Conservation (phyloP, 1,140 invertebrate species). For the Solenopsis invicta region DNA sequence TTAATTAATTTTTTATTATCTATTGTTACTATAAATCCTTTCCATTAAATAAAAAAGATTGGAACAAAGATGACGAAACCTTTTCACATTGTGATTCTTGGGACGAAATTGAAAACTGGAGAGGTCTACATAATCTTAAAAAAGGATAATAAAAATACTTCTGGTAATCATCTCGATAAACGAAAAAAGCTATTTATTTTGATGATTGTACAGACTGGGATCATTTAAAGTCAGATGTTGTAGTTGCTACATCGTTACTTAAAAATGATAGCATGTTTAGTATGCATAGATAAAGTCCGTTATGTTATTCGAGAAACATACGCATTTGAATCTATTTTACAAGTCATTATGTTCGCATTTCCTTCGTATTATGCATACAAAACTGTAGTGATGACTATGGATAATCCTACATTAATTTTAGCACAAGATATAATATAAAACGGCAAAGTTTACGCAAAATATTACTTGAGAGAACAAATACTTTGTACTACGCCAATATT, state of each 20-base stretch:
- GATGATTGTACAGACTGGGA: background rate
- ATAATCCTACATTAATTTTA: background rate
- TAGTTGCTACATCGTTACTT: background rate
- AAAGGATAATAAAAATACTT: too few species aligned
- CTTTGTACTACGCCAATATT: background rate
- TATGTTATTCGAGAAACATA: background rate
- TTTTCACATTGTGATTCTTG: too few species aligned
- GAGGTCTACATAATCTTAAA: too few species aligned
- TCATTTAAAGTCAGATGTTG: background rate
- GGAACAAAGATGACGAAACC: too few species aligned
- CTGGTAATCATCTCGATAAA: background rate
- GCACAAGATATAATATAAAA: background rate
- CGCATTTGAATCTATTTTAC: slow-evolving; percentile 1
- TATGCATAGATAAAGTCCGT: background rate
- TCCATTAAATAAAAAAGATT: too few species aligned
- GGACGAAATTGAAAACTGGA: too few species aligned
- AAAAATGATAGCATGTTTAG: background rate
- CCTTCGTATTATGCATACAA: background rate
- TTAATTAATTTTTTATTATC: too few species aligned
- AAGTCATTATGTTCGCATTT: background rate
- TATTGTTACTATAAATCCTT: too few species aligned
- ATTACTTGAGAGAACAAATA: slow-evolving; percentile 9
- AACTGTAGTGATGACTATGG: background rate
- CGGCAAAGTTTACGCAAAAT: background rate
- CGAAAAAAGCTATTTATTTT: background rate